Conservation (phyloP, 2,113 vertebrate species). For the Pipa parva region DNA sequence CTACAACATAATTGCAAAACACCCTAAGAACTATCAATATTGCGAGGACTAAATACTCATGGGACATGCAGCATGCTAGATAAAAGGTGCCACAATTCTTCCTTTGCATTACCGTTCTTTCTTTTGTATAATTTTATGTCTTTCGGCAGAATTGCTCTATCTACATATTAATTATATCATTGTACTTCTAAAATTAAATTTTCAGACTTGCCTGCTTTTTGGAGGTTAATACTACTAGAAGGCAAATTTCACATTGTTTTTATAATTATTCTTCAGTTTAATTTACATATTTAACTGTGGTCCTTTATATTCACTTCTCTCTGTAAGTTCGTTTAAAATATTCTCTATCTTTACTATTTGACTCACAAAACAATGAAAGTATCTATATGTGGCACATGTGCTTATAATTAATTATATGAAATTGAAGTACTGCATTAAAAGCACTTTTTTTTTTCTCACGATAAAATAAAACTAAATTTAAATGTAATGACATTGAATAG, state of each 20-base stretch:
- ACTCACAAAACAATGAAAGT: no score
- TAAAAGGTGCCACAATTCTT: background rate
- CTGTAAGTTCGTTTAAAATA: no score
- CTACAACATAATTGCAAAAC: background rate
- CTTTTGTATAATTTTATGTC: background rate
- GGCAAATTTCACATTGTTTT: background rate
- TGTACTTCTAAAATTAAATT: background rate
- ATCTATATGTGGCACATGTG: no score
- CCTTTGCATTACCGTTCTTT: background rate
- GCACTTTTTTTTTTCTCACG: no score
- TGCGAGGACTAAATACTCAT: background rate
- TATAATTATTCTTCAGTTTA: background rate
- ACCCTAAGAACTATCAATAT: background rate
- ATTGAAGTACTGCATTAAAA: no score
- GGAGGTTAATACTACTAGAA: background rate
- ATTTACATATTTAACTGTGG: background rate
- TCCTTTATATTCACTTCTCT: background rate
- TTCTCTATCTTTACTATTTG: no score
- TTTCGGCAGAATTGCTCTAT: slow-evolving; percentile 1
- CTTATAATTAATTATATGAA: no score
- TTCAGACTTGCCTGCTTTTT: background rate
- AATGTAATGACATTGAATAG: no score
- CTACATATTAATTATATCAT: slow-evolving; percentile 7
- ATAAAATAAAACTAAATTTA: no score
- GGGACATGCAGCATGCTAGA: background rate